Evolutionary conservation across 2,113 vertebrate genomes (phyloP).

Genomic region (Bos taurus): ARS-UCD2.0 NC_037328.1:35054001-35054500

Average conservation of each 20-base stretch:
- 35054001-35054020: not conserved
- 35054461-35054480: not conserved
- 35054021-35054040: not conserved
- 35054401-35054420: not conserved
- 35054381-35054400: not conserved
- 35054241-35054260: not conserved
- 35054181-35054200: not conserved
- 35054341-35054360: not conserved
- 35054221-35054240: not conserved
- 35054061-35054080: not conserved
- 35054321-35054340: not conserved
- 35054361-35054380: not conserved
- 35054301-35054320: not conserved
- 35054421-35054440: not conserved
- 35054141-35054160: not conserved
- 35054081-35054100: not conserved
- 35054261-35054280: not conserved
- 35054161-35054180: not conserved
- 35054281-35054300: not conserved
- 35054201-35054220: not conserved
- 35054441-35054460: not conserved
- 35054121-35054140: not conserved
- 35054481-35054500: not conserved
- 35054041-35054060: not conserved
- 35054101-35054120: not conserved